Evolutionary conservation across 2,888 invertebrate species (phyloP), one percentile per base, ranked within the genome.

Genomic region (Volucella zonaria): DNA sequence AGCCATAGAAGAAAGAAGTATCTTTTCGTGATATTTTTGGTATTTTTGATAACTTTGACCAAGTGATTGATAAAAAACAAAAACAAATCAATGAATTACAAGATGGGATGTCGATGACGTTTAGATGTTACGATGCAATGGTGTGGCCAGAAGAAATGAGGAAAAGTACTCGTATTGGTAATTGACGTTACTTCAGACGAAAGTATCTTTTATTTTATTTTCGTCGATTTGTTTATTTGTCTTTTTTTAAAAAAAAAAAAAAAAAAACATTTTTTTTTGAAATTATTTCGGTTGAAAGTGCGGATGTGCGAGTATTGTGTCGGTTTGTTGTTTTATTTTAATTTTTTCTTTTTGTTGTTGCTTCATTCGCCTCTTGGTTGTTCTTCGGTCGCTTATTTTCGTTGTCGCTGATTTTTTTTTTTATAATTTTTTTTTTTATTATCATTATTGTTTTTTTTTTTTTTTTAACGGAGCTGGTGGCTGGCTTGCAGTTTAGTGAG

Each of bases 401-500:
- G 56, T 75, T 42, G 8, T 71, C 31, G 31, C 31, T 31, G 31
- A 31, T 51, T 71, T 71, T 64, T 40, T 31, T 52, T 68, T 9
- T 18, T 12, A 47, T 11, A n/a, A 2, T 71, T 51, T 71, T 64
- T 58, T 23, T 42, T 52, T 68, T 12, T 18, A n/a, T n/a, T n/a
- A n/a, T n/a, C n/a, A n/a, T n/a, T n/a, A n/a, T n/a, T n/a, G n/a
- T n/a, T n/a, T n/a, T 11, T 71, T 51, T 71, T 64, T 58, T 23
- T 42, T 52, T 68, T 12, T 18, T 11, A 49, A n/a, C 51, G 38
- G 59, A 40, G 73, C 79, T 67, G 73, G 18, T 73, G 79, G 52
- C 66, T 79, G 78, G 52, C 71, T 71, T 52, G 66, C 59, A 64
- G 73, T 14, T 73, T 79, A 79, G 79, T 79, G 79, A 79, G 79